Evolutionary conservation across 2,113 vertebrate genomes (phyloP).

Genomic region (Rallus limicola): DNA sequence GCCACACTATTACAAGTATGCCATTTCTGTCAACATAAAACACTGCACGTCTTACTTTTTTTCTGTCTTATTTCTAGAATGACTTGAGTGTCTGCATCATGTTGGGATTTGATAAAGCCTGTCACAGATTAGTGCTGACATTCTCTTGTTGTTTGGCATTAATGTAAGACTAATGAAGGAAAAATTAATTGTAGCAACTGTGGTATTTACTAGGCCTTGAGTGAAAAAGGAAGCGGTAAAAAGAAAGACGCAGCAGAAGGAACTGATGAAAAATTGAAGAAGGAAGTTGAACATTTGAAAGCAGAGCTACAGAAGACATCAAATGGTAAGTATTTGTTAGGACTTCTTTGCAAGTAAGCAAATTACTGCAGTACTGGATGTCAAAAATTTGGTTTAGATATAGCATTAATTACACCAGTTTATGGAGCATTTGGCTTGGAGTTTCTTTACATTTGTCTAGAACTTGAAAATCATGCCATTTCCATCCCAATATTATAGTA

Average conservation of each 20-base stretch:
- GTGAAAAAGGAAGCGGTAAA: constrained; percentile 59
- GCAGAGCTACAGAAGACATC: constrained; percentile 81
- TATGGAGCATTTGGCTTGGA: not conserved
- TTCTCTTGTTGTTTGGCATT: not conserved
- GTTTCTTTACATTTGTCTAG: not conserved
- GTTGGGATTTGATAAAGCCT: not conserved
- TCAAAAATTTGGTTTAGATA: not conserved
- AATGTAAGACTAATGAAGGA: not conserved
- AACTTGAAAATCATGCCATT: not conserved
- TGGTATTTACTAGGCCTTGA: constrained; percentile 77
- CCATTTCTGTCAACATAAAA: not conserved
- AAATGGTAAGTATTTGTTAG: constrained; percentile 73
- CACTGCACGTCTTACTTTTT: not conserved
- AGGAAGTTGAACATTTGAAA: constrained; percentile 80
- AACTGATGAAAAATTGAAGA: constrained; percentile 76
- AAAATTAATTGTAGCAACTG: not conserved
- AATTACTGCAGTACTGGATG: not conserved
- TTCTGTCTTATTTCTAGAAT: not conserved
- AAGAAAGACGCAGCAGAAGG: constrained; percentile 46
- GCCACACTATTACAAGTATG: not conserved
- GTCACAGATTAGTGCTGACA: not conserved
- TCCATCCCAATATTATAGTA: constrained; percentile 21
- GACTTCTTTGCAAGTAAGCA: not conserved
- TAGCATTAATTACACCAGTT: not conserved
- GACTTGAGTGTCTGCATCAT: not conserved